Evolutionary conservation across 2,113 vertebrate genomes (phyloP).

Genomic region (Dicerorhinus sumatrensis): DNA sequence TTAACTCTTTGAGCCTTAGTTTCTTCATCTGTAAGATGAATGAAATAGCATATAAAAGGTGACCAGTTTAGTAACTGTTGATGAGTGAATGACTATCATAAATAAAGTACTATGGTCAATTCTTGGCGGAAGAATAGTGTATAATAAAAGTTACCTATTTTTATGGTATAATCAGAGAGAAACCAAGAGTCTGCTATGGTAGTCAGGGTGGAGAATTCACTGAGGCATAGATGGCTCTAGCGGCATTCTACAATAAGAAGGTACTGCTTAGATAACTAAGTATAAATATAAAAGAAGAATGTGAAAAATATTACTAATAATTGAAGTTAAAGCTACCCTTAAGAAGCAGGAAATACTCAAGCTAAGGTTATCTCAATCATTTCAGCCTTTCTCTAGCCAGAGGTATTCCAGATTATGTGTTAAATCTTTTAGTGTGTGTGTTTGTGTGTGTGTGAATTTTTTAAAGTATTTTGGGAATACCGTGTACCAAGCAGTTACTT

Average conservation of each 20-base stretch:
- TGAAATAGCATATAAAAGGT: background rate
- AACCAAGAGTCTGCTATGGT: background rate
- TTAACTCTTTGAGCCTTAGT: constrained; percentile 34
- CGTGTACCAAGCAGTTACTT: background rate
- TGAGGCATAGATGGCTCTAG: background rate
- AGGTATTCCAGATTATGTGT: background rate
- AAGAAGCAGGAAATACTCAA: background rate
- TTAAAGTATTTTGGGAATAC: constrained; percentile 13
- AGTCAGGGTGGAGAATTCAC: background rate
- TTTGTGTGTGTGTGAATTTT: background rate
- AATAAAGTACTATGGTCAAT: constrained; percentile 10
- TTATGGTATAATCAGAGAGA: constrained; percentile 19
- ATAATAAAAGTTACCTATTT: background rate
- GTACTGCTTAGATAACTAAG: background rate
- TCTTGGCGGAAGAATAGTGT: background rate
- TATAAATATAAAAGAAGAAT: background rate
- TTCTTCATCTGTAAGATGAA: constrained; percentile 48
- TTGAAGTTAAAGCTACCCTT: background rate
- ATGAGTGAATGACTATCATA: background rate
- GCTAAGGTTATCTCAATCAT: background rate
- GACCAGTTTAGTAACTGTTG: constrained; percentile 34
- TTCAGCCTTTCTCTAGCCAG: background rate
- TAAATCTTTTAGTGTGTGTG: background rate
- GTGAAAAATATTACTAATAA: constrained; percentile 34
- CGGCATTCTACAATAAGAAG: background rate